Base-by-base conservation (phyloP, 1,140 invertebrate species). In the Cyclina sinensis region DNA sequence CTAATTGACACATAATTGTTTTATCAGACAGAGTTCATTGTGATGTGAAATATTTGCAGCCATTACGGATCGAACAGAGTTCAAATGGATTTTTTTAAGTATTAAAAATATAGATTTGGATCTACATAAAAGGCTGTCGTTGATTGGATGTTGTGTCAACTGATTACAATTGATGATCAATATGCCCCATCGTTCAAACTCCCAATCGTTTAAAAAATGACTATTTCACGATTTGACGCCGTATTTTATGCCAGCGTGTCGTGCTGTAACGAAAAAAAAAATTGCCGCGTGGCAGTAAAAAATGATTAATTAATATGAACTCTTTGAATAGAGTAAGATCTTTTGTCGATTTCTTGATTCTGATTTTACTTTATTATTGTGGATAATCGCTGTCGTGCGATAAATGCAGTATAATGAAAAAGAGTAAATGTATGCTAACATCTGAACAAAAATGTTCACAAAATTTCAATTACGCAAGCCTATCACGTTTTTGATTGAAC, bases 291-390 rank as follows among this genome's bases (percentile, higher is more conserved):
- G n/a, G n/a, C n/a, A 9, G 7, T 62, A 27, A 62, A 62, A 62
- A 27, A 73, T 73, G 68, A 73, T 73, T 73, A 73, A 73, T 73
- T 73, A 73, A 37, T 73, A 73, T 73, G 68, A 73, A 73, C 68
- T 39, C 14, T 9, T 7, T n/a, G 7, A 27, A 27, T 4, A 62
- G n/a, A 27, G 21, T 7, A 43, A 43, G 4, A 27, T 54, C n/a
- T 11, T 27, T n/a, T 62, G 35, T 73, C 32, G 9, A 73, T 37
- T 73, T 73, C 27, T 21, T 27, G 12, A 24, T 37, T 73, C 16
- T 21, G 21, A 30, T 37, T 37, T 39, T 39, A 46, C n/a, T 39
- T 73, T 16, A 73, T 73, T 43, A 43, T 43, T 43, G 14, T 43
- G 43, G 43, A 43, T 43, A 43, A 43, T 43, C 43, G 43, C 14